Conservation (phyloP, 2,888 invertebrate genomes). For the Euzetes globulus region DNA sequence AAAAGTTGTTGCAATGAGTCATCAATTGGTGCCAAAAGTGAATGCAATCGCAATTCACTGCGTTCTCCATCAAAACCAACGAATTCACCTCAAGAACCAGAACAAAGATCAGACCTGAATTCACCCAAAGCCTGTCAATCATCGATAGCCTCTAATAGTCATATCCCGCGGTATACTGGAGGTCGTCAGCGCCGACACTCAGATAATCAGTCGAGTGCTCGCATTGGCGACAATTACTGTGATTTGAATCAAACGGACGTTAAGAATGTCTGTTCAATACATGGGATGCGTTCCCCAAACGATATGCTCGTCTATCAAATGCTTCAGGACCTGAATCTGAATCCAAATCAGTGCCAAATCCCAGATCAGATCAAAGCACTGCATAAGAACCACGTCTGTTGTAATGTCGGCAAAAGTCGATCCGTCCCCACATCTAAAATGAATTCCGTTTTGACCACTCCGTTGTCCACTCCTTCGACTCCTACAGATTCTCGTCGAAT, state of each 20-base stretch:
- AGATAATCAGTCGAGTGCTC: neutral
- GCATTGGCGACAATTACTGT: neutral
- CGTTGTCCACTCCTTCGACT: neutral
- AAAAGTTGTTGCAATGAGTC: neutral
- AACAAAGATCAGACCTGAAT: neutral
- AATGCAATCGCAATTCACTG: neutral
- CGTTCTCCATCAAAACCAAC: neutral
- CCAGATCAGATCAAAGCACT: slow-evolving; percentile 2
- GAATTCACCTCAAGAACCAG: neutral
- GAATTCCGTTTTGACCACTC: neutral
- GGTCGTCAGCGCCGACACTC: slow-evolving; percentile 2
- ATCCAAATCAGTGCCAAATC: neutral
- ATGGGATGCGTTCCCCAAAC: neutral
- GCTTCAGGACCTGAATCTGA: neutral
- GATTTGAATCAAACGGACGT: neutral
- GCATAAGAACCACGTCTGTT: neutral
- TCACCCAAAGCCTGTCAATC: neutral
- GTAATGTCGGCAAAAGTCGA: slow-evolving; percentile 1
- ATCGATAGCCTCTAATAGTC: neutral
- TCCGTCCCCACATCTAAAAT: neutral
- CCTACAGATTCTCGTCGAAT: slow-evolving; percentile 1
- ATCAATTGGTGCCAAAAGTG: neutral
- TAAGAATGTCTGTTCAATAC: neutral
- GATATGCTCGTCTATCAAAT: neutral
- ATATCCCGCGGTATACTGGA: neutral